phyloP scores from a whole-genome alignment of 2,113 vertebrate species.

The Pelecanoides urinatrix region DNA sequence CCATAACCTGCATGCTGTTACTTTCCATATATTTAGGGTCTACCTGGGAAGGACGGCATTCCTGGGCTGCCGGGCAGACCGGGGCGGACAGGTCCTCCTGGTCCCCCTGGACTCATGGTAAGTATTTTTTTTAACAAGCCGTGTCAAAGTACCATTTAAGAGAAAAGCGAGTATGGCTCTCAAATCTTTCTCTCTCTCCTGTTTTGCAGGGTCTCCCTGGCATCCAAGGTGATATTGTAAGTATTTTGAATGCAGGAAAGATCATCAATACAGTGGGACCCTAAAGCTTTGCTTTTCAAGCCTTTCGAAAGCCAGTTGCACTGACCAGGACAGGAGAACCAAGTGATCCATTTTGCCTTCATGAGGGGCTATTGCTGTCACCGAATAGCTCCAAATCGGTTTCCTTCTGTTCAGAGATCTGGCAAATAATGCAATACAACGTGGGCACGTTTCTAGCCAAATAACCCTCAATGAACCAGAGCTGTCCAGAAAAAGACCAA shows the following conservation, averaged over 20 bases:
- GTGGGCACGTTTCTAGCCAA: neutral
- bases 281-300: neutral
- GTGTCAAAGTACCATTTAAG: neutral
- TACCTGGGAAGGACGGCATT: conserved; percentile 84
- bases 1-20: accelerated
- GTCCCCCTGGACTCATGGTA: conserved; percentile 82
- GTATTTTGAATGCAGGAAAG: neutral
- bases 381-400: accelerated
- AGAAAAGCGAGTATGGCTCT: neutral
- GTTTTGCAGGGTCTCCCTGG: conserved; percentile 78
- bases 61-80: conserved; percentile 87
- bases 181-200: neutral
- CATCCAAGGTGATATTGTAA: conserved; percentile 72
- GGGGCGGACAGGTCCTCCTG: conserved; percentile 81
- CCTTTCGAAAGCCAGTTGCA: neutral
- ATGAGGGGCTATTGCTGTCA: neutral
- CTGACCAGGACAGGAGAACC: neutral
- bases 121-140: neutral
- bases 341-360: neutral
- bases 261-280: neutral
- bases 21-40: conserved; percentile 68
- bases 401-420: neutral
- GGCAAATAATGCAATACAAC: neutral
- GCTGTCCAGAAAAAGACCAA: neutral
- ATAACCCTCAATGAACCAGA: neutral